Evolutionary conservation across 2,888 invertebrate species (phyloP).

Genomic region (Trachelus troglodyta): DNA sequence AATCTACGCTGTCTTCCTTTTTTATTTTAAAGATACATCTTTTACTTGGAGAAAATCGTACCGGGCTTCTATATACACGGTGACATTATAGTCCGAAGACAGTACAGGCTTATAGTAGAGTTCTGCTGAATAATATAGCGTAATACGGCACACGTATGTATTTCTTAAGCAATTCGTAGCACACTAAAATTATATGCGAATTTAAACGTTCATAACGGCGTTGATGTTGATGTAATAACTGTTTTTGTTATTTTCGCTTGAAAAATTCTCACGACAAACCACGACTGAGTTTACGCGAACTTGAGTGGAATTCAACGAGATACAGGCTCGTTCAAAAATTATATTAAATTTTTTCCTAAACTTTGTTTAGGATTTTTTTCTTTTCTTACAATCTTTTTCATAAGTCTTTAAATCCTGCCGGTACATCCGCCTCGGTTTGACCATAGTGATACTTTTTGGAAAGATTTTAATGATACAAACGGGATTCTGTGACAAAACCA

Average conservation of each 20-base stretch:
- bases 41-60: neutral
- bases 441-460: neutral
- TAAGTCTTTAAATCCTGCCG: neutral
- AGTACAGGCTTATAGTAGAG: neutral
- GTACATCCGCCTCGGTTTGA: neutral
- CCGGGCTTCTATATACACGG: neutral
- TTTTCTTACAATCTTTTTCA: neutral
- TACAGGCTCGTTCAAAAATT: neutral
- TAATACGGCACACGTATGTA: neutral
- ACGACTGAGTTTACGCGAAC: neutral
- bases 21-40: neutral
- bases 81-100: neutral
- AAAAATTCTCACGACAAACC: neutral
- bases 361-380: neutral
- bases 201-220: neutral
- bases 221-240: neutral
- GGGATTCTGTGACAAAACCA: neutral
- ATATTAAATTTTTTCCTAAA: neutral
- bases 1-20: conserved; percentile 36
- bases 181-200: neutral
- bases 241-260: neutral
- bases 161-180: neutral
- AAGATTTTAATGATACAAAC: neutral
- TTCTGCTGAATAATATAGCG: neutral
- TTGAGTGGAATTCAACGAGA: neutral